These are phyloP conservation scores for Bombus terrestris DNA, from an alignment of 1,140 invertebrate genomes.

Conservation along the genomic window DNA sequence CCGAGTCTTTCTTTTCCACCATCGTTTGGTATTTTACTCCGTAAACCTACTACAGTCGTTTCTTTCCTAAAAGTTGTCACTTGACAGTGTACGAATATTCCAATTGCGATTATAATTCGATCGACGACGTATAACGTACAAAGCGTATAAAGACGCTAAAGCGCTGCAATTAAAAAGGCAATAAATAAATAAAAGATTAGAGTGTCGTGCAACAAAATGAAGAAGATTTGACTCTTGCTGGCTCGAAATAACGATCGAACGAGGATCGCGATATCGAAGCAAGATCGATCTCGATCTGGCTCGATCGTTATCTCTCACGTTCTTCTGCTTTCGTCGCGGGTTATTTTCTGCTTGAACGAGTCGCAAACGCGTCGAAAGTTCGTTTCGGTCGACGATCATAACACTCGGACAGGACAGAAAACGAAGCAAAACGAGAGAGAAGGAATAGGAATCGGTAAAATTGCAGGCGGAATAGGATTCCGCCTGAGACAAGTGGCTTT, in stretches of 20 bases:
- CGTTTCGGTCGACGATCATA: conserved; percentile 26
- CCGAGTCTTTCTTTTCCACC: too few species aligned
- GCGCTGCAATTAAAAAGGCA: not conserved
- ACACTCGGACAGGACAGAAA: not conserved
- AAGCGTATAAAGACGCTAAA: too few species aligned
- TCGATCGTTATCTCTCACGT: conserved; percentile 22
- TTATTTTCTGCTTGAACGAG: conserved; percentile 45
- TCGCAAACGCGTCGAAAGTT: conserved; percentile 22
- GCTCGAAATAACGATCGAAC: not conserved
- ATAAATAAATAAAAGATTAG: not conserved
- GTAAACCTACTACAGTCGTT: too few species aligned
- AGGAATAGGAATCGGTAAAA: not conserved
- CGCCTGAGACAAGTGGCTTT: not conserved
- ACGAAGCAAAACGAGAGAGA: not conserved
- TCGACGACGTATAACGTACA: not conserved
- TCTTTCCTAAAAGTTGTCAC: too few species aligned
- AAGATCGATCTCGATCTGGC: not conserved
- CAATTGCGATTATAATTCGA: too few species aligned
- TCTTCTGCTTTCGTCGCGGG: conserved; percentile 3
- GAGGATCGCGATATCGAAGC: not conserved
- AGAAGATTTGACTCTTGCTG: not conserved
- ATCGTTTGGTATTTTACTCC: too few species aligned
- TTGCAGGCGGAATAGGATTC: conserved; percentile 27
- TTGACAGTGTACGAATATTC: too few species aligned
- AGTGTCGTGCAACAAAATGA: not conserved